Conservation (phyloP, 1,140 invertebrate species). For the Cydia strobilella region DNA sequence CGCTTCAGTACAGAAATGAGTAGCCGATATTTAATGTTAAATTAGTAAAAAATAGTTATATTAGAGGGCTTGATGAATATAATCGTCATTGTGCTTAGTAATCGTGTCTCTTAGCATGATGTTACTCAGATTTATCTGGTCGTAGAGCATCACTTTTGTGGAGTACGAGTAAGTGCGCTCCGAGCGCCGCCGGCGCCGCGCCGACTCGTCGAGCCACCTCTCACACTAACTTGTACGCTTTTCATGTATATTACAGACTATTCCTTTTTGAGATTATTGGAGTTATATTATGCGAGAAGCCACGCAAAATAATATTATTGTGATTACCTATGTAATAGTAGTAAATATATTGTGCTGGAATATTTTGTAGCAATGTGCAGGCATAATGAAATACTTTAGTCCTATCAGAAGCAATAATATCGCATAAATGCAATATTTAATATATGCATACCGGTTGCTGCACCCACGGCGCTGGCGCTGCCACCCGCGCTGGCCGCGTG, state of each 20-base stretch:
- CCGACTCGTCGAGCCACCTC: neutral
- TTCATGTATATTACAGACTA: slow-evolving; percentile 47
- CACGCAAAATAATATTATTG: slow-evolving; percentile 43
- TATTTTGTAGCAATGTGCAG: slow-evolving; percentile 40
- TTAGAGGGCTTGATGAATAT: slow-evolving; percentile 77
- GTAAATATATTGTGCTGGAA: slow-evolving; percentile 42
- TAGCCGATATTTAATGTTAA: slow-evolving; percentile 69
- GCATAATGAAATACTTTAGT: slow-evolving; percentile 26
- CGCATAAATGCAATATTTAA: slow-evolving; percentile 1
- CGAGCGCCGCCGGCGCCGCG: neutral
- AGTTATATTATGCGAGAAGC: slow-evolving; percentile 59
- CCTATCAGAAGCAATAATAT: slow-evolving; percentile 20
- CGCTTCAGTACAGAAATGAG: slow-evolving; percentile 72
- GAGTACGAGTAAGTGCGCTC: slow-evolving; percentile 32
- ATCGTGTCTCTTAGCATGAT: slow-evolving; percentile 73
- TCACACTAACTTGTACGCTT: slow-evolving; percentile 32
- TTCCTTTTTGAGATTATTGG: slow-evolving; percentile 56
- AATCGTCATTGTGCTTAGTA: slow-evolving; percentile 78
- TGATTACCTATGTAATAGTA: slow-evolving; percentile 43
- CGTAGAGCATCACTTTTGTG: slow-evolving; percentile 52
- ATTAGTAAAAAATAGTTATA: slow-evolving; percentile 64
- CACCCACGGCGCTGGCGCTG: neutral
- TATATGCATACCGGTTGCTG: neutral
- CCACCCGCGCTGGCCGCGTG: neutral
- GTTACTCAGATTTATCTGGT: slow-evolving; percentile 68